Percentiles rank a stretch among this genome's conserved stretches.
Conservation (phyloP, 2,797 vertebrate genomes). For the Danio kyathit region DNA sequence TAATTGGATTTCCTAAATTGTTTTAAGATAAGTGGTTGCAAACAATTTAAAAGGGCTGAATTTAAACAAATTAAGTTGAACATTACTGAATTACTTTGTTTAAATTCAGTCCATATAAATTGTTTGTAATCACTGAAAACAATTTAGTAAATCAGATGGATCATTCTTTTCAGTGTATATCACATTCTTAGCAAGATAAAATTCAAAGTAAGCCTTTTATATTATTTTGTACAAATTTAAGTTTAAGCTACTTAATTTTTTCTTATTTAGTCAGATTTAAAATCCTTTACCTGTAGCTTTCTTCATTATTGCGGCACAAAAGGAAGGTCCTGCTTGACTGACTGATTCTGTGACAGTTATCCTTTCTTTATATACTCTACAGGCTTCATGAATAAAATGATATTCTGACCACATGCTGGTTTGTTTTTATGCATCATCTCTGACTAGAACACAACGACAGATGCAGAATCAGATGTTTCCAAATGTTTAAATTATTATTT, state of each 20-base stretch:
- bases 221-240: neutral
- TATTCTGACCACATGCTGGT: slow-evolving; percentile 16
- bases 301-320: slow-evolving; percentile 54
- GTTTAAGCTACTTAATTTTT: neutral
- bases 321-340: neutral
- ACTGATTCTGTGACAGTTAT: slow-evolving; percentile 13
- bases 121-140: no score
- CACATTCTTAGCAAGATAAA: neutral
- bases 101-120: no score
- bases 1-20: neutral
- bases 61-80: no score
- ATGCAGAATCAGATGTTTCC: slow-evolving; percentile 17
- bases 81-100: no score
- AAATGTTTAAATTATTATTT: neutral
- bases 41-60: neutral
- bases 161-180: no score
- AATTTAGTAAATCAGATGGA: no score
- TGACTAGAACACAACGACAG: slow-evolving; percentile 3
- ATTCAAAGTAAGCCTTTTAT: neutral
- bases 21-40: neutral
- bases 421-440: slow-evolving; percentile 60
- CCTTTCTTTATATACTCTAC: slow-evolving; percentile 48
- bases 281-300: slow-evolving; percentile 51
- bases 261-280: neutral
- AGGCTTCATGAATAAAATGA: slow-evolving; percentile 50